These are phyloP conservation scores for Hestina assimilis DNA, from an alignment of 1,140 invertebrate species.

Conservation along the genomic window DNA sequence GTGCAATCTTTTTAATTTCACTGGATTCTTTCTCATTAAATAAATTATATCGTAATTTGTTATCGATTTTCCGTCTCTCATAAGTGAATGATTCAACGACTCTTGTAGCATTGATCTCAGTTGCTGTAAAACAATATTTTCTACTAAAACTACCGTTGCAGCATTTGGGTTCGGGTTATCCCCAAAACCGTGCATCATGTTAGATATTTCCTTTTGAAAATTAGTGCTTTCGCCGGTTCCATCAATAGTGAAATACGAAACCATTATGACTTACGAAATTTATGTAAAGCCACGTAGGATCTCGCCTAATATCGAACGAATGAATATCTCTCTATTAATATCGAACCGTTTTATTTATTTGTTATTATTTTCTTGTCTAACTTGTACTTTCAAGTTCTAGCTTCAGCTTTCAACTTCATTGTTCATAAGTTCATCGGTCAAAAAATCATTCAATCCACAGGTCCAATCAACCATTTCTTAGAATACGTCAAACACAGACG, in stretches of 20 bases:
- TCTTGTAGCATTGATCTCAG: constrained; percentile 79
- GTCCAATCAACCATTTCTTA: no score
- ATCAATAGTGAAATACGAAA: constrained; percentile 62
- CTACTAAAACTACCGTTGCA: constrained; percentile 83
- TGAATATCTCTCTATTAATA: no score
- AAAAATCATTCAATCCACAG: no score
- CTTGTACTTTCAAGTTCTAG: not conserved
- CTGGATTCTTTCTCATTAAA: constrained; percentile 81
- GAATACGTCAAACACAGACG: no score
- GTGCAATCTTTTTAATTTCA: constrained; percentile 61
- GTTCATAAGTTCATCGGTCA: no score
- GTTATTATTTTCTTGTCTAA: no score
- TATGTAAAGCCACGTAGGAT: not conserved
- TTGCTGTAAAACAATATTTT: constrained; percentile 83
- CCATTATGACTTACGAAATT: constrained; percentile 33
- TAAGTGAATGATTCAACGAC: constrained; percentile 76
- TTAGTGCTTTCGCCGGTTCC: constrained; percentile 53
- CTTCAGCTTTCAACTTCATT: not conserved
- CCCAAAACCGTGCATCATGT: constrained; percentile 87
- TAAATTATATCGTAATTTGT: constrained; percentile 82
- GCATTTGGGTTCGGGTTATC: constrained; percentile 82
- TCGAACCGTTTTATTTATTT: no score
- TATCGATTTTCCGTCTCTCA: constrained; percentile 71
- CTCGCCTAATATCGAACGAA: not conserved
- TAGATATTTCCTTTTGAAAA: constrained; percentile 81